Conservation (phyloP, 2,888 invertebrate genomes). For the Drepana falcataria region DNA sequence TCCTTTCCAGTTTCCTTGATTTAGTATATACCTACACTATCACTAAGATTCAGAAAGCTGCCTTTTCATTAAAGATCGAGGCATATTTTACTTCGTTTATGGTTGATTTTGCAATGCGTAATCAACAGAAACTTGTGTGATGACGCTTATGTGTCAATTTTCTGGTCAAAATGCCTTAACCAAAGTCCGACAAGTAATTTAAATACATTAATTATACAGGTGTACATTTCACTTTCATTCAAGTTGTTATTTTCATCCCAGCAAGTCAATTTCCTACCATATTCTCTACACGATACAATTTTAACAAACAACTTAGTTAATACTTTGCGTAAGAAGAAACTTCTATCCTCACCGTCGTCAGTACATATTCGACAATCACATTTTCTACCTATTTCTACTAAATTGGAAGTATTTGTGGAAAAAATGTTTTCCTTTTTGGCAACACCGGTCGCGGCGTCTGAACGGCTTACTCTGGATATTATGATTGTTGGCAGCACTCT, state of each 20-base stretch:
- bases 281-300: slow-evolving; percentile 40
- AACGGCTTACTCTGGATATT: slow-evolving; percentile 23
- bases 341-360: slow-evolving; percentile 31
- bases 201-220: slow-evolving; percentile 56
- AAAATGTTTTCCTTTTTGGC: slow-evolving; percentile 35
- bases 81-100: not conserved
- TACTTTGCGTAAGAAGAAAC: slow-evolving; percentile 42
- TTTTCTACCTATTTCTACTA: slow-evolving; percentile 48
- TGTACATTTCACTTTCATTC: slow-evolving; percentile 59
- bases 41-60: too few relatives aligned
- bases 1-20: too few relatives aligned
- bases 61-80: too few relatives aligned
- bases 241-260: slow-evolving; percentile 62
- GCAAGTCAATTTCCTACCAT: slow-evolving; percentile 46
- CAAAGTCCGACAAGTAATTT: slow-evolving; percentile 69
- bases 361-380: slow-evolving; percentile 70
- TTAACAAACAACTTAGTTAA: slow-evolving; percentile 51
- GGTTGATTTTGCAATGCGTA: not conserved
- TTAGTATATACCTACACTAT: too few relatives aligned
- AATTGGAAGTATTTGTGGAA: slow-evolving; percentile 44
- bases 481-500: slow-evolving; percentile 30
- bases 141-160: slow-evolving; percentile 18
- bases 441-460: slow-evolving; percentile 27
- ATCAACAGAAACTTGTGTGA: not conserved
- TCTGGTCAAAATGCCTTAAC: slow-evolving; percentile 71